phyloP scores from a whole-genome alignment of 2,113 vertebrate genomes.

The Erinaceus europaeus region DNA sequence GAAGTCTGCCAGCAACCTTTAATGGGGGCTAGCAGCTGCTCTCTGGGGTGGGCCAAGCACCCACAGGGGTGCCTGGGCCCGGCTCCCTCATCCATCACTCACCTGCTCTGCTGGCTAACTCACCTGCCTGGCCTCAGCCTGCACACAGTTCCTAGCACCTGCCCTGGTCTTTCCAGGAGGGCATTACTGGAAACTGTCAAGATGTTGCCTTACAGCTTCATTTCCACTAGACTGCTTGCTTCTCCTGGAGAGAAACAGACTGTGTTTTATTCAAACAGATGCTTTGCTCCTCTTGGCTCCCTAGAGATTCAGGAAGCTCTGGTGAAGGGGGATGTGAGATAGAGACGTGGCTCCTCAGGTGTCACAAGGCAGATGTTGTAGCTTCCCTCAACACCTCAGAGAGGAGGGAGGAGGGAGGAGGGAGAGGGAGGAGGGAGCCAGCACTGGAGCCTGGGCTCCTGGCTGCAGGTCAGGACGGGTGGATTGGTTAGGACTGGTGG shows the following conservation, averaged over 20 bases:
- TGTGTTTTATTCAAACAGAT: background rate
- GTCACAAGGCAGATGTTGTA: too few relatives aligned
- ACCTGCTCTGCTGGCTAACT: background rate
- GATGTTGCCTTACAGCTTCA: background rate
- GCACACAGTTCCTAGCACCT: fast-evolving
- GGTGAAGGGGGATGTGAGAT: too few relatives aligned
- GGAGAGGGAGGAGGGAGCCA: too few relatives aligned
- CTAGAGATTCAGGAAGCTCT: background rate
- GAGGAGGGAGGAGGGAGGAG: too few relatives aligned
- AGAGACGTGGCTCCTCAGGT: background rate
- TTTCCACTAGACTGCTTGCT: background rate
- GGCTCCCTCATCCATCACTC: background rate
- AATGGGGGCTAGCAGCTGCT: background rate
- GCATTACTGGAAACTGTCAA: background rate
- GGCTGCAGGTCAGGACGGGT: too few relatives aligned
- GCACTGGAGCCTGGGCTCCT: too few relatives aligned
- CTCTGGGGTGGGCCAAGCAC: fast-evolving
- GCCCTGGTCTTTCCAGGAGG: too few relatives aligned
- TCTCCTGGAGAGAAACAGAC: background rate
- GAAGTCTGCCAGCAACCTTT: background rate
- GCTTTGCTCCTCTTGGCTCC: background rate
- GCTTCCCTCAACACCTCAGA: too few relatives aligned
- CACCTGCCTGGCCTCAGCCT: background rate
- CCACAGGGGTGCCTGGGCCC: background rate
- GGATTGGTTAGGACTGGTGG: background rate